Conservation (phyloP, 2,888 invertebrate genomes). For the Ecdyonurus torrentis region DNA sequence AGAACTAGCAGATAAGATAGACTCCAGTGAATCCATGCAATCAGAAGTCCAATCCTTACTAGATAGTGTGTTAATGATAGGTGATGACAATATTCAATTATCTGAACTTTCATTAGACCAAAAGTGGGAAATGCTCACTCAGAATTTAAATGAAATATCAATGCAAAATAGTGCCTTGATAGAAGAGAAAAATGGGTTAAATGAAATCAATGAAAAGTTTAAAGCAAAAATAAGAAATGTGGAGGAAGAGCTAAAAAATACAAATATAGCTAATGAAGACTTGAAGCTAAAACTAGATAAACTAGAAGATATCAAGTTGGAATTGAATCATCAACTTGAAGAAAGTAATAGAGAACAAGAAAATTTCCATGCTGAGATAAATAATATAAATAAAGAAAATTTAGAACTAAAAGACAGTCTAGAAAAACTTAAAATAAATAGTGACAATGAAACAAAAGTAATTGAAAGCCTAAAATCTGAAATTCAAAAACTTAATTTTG, state of each 20-base stretch:
- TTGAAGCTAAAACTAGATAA: constrained; percentile 22
- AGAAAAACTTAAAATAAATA: constrained; percentile 2
- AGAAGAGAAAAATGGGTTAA: constrained; percentile 25
- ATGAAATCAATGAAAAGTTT: background rate
- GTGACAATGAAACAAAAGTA: constrained; percentile 8
- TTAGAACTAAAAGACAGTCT: constrained; percentile 10
- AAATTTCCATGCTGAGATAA: constrained; percentile 28
- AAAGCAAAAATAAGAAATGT: background rate
- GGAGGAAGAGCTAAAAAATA: constrained; percentile 19
- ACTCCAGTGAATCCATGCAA: background rate
- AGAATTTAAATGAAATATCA: constrained; percentile 4
- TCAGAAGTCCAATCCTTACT: background rate
- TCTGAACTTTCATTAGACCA: constrained; percentile 17
- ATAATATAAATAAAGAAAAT: constrained; percentile 15
- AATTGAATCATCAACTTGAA: constrained; percentile 30
- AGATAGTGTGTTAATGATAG: background rate
- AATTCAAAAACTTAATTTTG: constrained; percentile 3
- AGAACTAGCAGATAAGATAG: background rate
- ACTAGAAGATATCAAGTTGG: constrained; percentile 30
- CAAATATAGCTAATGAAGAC: constrained; percentile 16
- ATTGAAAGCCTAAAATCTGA: background rate
- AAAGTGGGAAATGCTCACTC: constrained; percentile 10
- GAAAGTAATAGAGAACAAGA: constrained; percentile 35
- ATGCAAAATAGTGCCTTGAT: constrained; percentile 18
- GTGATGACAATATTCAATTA: background rate